Percentiles rank a stretch among this genome's conserved stretches.
Conservation (phyloP, 2,888 invertebrate species). For the Coremacera marginata region DNA sequence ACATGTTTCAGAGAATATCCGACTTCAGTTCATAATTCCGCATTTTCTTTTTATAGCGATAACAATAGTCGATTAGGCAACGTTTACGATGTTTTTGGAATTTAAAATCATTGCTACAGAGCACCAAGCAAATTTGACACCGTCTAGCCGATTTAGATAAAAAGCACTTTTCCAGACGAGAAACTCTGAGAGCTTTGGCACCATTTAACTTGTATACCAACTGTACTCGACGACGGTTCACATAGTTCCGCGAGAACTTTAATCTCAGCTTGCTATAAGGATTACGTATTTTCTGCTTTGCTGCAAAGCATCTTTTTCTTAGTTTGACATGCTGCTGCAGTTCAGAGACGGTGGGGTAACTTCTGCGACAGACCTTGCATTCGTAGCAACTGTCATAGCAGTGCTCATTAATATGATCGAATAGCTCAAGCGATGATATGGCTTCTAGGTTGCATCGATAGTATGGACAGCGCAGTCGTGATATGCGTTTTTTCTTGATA, state of each 20-base stretch:
- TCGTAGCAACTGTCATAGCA: slow-evolving; percentile 40
- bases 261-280: slow-evolving; percentile 15
- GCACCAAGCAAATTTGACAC: slow-evolving; percentile 10
- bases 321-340: slow-evolving; percentile 50
- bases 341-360: slow-evolving; percentile 46
- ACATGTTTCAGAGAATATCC: too few species aligned
- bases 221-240: background rate
- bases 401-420: slow-evolving; percentile 52
- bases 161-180: background rate
- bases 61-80: background rate
- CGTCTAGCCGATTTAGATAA: background rate
- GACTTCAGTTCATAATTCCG: too few species aligned
- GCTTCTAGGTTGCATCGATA: slow-evolving; percentile 47
- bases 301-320: slow-evolving; percentile 40
- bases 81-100: slow-evolving; percentile 3
- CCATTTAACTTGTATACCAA: slow-evolving; percentile 2
- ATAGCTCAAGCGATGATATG: slow-evolving; percentile 49
- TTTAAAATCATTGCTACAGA: slow-evolving; percentile 17
- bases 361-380: slow-evolving; percentile 50
- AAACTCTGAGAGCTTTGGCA: slow-evolving; percentile 2
- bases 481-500: slow-evolving; percentile 8
- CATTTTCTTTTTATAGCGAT: background rate
- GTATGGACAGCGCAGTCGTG: slow-evolving; percentile 53
- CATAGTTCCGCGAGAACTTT: background rate
- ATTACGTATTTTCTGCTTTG: slow-evolving; percentile 25